Conservation (phyloP, 1,140 invertebrate species). For the Aphis craccivora region DNA sequence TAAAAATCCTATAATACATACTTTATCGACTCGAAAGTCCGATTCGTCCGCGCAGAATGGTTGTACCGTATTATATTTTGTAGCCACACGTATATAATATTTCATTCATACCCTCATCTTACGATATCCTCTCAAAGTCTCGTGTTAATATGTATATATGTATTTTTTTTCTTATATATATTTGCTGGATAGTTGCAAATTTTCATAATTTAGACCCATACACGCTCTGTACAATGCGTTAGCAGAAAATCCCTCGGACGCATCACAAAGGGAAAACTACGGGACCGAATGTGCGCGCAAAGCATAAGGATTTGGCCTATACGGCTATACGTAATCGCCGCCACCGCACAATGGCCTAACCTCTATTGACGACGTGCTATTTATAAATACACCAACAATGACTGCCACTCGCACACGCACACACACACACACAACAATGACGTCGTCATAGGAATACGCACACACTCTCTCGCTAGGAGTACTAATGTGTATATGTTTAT, state of each 20-base stretch:
- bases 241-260: not conserved
- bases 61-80: not conserved
- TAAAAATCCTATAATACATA: not conserved
- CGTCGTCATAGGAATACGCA: not conserved
- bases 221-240: not conserved
- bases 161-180: not conserved
- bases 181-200: slow-evolving; percentile 18
- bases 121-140: not conserved
- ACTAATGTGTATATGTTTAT: not conserved
- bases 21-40: not conserved
- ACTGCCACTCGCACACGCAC: not conserved
- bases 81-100: not conserved
- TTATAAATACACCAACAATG: not conserved
- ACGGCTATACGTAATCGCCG: not conserved
- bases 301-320: slow-evolving; percentile 31
- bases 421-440: slow-evolving; percentile 12
- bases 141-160: not conserved
- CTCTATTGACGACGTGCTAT: slow-evolving; percentile 10
- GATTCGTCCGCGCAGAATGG: not conserved
- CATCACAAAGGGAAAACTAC: slow-evolving; percentile 1
- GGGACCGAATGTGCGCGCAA: not conserved
- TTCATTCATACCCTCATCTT: not conserved
- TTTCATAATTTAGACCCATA: not conserved
- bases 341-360: not conserved
- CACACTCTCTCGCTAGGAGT: not conserved